Evolutionary conservation across 2,888 invertebrate species (phyloP), one percentile per base, ranked within the genome.

Genomic region (Pomacea canaliculata): DNA sequence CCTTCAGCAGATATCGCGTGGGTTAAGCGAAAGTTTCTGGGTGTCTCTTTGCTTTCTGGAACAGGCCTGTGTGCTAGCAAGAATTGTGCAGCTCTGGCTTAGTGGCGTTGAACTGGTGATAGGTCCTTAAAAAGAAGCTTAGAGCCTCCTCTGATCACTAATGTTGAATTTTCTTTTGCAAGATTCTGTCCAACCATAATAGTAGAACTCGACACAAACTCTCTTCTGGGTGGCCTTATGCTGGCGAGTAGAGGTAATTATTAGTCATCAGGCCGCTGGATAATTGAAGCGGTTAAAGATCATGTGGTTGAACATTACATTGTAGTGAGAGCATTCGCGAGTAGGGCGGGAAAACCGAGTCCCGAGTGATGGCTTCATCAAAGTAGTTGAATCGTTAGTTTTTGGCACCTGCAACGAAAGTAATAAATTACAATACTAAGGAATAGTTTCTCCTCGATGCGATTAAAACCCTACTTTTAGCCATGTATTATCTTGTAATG

Each of bases 291-390:
- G 69, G 66, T 83, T 81, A 70, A 82, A 86, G 3, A 84, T 78
- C 18, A 85, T 84, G 76, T 86, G 86, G 71, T 85, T 84, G 60
- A 80, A 85, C 9, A 86, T 37, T 8, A 74, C 49, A 23, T 74
- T n/a, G 46, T 62, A 74, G n/a, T 0, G 46, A 19, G 49, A 48
- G 23, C 46, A 46, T 0, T 5, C 10, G 1, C 10, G 1, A 18
- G 49, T n/a, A 49, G 0, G 46, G 12, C 10, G 74, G 74, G 5
- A 74, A 27, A 19, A 74, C 62, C 1, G 59, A 7, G 2, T 49
- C 16, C 9, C 4, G 62, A 4, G 59, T 51, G 48, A 69, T 74
- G 23, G 12, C 19, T 19, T 37, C 23, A 2, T 60, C 49, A 27
- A 74, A 74, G 69, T 69, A 74, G 74, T 74, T 69, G 60, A 69